These are phyloP conservation scores for Spodoptera littoralis DNA, from an alignment of 2,888 invertebrate genomes.

Conservation along the genomic window DNA sequence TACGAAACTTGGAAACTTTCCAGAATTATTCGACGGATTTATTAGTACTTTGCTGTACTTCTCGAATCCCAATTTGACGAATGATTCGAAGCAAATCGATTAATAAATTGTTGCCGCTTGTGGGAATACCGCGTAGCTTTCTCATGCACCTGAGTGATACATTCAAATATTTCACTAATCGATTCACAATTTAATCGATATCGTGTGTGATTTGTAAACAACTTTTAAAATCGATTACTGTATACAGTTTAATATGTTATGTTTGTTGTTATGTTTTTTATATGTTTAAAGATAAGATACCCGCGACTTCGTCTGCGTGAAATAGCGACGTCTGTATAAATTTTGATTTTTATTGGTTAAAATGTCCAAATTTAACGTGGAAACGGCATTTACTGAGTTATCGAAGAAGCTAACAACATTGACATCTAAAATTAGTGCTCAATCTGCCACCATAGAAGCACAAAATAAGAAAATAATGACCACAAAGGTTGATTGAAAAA, in stretches of 20 bases:
- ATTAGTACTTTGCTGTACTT: slow-evolving; percentile 45
- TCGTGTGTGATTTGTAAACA: slow-evolving; percentile 21
- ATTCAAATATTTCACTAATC: slow-evolving; percentile 29
- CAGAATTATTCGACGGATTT: slow-evolving; percentile 53
- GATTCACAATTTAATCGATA: slow-evolving; percentile 20
- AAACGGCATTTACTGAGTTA: no score
- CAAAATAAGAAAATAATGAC: no score
- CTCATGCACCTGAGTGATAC: slow-evolving; percentile 41
- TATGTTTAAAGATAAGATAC: no score
- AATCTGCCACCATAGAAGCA: no score
- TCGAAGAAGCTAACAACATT: no score
- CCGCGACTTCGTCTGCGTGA: no score
- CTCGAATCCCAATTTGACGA: slow-evolving; percentile 41
- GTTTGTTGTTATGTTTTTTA: no score
- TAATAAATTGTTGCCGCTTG: slow-evolving; percentile 38
- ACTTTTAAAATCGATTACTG: slow-evolving; percentile 2
- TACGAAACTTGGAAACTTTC: slow-evolving; percentile 68
- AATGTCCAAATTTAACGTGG: no score
- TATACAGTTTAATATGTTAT: neutral
- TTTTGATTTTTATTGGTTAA: no score
- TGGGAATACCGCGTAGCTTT: slow-evolving; percentile 41
- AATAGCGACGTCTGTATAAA: no score
- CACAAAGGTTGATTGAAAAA: no score
- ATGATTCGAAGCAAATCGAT: slow-evolving; percentile 49
- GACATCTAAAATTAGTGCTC: no score